Conservation (phyloP, 1,140 invertebrate species). For the Aradophagus sp. region DNA sequence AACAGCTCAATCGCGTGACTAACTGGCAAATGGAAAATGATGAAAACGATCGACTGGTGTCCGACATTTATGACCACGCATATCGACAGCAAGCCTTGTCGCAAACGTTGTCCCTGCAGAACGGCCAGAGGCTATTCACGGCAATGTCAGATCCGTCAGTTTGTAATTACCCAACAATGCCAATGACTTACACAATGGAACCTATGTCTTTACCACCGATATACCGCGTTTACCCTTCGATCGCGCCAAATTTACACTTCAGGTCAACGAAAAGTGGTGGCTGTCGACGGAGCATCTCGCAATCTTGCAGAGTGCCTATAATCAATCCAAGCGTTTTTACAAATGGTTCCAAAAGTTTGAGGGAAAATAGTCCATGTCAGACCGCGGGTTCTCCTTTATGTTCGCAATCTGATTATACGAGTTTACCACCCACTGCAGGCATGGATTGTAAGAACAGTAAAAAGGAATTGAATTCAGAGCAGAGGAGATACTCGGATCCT, state of each 20-base stretch:
- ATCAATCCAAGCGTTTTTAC: constrained; percentile 53
- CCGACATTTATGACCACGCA: constrained; percentile 34
- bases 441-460: constrained; percentile 62
- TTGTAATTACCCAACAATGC: constrained; percentile 74
- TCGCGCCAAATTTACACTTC: constrained; percentile 59
- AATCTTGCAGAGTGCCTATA: constrained; percentile 19
- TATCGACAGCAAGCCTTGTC: constrained; percentile 28
- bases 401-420: constrained; percentile 68
- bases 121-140: constrained; percentile 73
- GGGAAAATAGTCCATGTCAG: constrained; percentile 67
- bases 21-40: constrained; percentile 39
- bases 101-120: constrained; percentile 50
- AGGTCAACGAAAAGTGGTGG: constrained; percentile 55
- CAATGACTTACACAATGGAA: constrained; percentile 74
- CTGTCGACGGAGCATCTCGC: constrained; percentile 47
- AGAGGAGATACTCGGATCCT: constrained; percentile 76
- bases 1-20: constrained; percentile 19
- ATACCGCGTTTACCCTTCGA: constrained; percentile 66
- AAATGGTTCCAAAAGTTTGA: constrained; percentile 65
- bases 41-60: constrained; percentile 10
- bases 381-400: constrained; percentile 11
- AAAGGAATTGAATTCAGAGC: constrained; percentile 67
- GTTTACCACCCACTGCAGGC: constrained; percentile 74
- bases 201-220: constrained; percentile 75
- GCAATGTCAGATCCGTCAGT: constrained; percentile 74